Base-by-base conservation (phyloP, 2,113 vertebrate species). In the Oreochromis niloticus region DNA sequence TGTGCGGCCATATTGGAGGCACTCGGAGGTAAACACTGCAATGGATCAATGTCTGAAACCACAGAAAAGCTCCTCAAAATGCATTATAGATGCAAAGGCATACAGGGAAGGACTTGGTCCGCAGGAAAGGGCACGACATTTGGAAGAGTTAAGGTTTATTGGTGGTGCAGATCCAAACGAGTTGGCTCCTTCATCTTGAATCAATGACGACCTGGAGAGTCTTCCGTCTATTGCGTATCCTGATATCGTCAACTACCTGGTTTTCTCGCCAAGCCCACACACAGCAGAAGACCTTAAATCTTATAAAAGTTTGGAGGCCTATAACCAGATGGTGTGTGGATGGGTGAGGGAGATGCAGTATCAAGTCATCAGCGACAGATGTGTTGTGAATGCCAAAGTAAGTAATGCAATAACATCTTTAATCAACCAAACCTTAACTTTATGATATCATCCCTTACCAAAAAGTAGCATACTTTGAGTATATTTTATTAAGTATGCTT, bases 401-500 rank as follows among this genome's bases (percentile, higher is more conserved):
- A 59, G 0, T 59, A 59, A 59, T 32, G 13, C 27, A 59, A 59
- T 59, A 59, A 59, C 56, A 59, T 30, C 56, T 59, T 59, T 59
- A 59, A 59, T 59, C 4, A 59, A 6, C 56, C 56, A 59, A 59
- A 59, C 13, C 56, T 30, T 59, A 59, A 59, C 27, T 59, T 4
- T 59, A 30, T 59, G 27, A 59, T 16, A 59, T 59, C 56, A 59
- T 59, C 56, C 3, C 56, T 59, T 57, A 57, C 1, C 56, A 16
- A 30, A 14, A 30, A 57, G 24, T 16, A 59, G 24, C 0, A 9
- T 59, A 59, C 0, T 16, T 57, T 0, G 4, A 16, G 56, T 30
- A 9, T 30, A 30, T 59, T 16, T 59, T 59, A 3, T 59, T 16
- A 59, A 59, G 56, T 59, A 59, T 30, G 27, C 24, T 59, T 59